Evolutionary conservation across 2,113 vertebrate genomes (phyloP).

Genomic region (Mixornis gularis): DNA sequence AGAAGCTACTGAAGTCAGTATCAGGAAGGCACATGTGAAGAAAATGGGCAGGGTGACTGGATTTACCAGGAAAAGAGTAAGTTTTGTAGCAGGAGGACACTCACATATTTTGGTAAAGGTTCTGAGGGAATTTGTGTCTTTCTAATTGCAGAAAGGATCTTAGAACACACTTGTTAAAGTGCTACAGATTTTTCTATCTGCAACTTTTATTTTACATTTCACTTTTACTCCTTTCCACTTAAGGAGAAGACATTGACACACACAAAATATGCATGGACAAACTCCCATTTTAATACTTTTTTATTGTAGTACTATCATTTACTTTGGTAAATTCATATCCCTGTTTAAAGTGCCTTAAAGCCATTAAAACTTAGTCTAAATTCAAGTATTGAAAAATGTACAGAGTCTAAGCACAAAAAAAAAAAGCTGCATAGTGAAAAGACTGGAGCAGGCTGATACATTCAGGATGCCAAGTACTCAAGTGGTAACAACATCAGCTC

Average conservation of each 20-base stretch:
- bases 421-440: conserved; percentile 55
- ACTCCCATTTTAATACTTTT: conserved; percentile 27
- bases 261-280: not conserved
- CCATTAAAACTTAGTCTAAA: conserved; percentile 64
- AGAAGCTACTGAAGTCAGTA: not conserved
- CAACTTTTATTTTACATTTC: not conserved
- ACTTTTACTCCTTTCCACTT: not conserved
- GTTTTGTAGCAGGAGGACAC: not conserved
- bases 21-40: not conserved
- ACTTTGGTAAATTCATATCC: conserved; percentile 70
- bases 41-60: not conserved
- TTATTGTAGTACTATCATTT: conserved; percentile 53
- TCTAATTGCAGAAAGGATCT: not conserved
- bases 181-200: not conserved
- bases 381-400: conserved; percentile 69
- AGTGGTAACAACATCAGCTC: conserved; percentile 33
- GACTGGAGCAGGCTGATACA: conserved; percentile 57
- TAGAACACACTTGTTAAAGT: not conserved
- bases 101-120: not conserved
- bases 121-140: not conserved
- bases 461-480: conserved; percentile 56
- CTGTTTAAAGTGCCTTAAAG: conserved; percentile 63
- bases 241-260: not conserved
- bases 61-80: not conserved
- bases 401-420: conserved; percentile 42